A percentile compares a stretch with the other conserved stretches of the same genome.
Conservation (phyloP, 2,888 invertebrate genomes). For the Acleris emargana region DNA sequence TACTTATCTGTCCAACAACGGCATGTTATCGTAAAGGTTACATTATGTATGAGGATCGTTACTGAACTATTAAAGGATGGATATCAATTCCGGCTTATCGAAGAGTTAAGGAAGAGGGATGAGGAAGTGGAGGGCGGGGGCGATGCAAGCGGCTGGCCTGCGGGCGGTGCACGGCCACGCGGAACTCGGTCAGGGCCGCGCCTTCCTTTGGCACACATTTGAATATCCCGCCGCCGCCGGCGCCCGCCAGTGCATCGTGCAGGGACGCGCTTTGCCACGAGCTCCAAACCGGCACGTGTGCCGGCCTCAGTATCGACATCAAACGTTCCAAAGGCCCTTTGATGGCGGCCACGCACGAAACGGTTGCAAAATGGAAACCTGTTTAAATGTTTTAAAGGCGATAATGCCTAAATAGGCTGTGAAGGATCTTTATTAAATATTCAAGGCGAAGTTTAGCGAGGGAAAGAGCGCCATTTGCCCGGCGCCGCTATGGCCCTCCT, state of each 20-base stretch:
- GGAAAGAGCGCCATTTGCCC: conserved; percentile 54
- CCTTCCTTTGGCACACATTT: conserved; percentile 54
- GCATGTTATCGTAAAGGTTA: too few relatives aligned
- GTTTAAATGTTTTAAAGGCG: conserved; percentile 3
- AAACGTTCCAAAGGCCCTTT: conserved; percentile 14
- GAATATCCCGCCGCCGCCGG: conserved; percentile 46
- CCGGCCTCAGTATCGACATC: neutral
- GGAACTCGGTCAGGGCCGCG: conserved; percentile 67
- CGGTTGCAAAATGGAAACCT: neutral
- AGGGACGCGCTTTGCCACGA: conserved; percentile 11
- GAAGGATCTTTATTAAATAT: conserved; percentile 64
- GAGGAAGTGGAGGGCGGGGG: conserved; percentile 36
- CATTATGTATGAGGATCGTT: conserved; percentile 20
- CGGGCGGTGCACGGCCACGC: conserved; percentile 49
- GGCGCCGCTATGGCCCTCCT: conserved; percentile 27
- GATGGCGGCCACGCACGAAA: conserved; percentile 7
- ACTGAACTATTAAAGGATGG: conserved; percentile 21
- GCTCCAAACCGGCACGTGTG: conserved; percentile 2
- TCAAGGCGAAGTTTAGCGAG: conserved; percentile 61
- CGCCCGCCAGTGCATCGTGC: conserved; percentile 44
- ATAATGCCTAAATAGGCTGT: conserved; percentile 32
- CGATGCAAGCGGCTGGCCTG: conserved; percentile 30
- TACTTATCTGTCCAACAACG: neutral
- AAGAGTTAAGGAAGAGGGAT: conserved; percentile 18
- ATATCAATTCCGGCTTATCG: conserved; percentile 35